phyloP scores from a whole-genome alignment of 2,888 invertebrate species.

The Pachycephus smyrnensis region DNA sequence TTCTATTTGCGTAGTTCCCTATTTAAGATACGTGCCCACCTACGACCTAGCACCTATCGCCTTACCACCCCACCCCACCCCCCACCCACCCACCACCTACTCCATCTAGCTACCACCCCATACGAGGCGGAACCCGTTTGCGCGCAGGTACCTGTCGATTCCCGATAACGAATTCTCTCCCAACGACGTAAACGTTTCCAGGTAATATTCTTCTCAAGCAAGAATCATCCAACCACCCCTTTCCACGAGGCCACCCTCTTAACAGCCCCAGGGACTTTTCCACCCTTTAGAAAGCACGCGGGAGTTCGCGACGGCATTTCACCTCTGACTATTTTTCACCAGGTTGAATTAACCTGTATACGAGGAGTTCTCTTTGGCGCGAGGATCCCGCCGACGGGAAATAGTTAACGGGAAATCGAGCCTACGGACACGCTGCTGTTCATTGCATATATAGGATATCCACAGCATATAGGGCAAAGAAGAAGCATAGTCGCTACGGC shows the following conservation, averaged over 20 bases:
- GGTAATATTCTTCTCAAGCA: not conserved
- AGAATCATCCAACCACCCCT: not conserved
- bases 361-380: not conserved
- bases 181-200: conserved; percentile 43
- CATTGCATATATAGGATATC: not conserved
- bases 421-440: not conserved
- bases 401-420: not conserved
- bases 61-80: not conserved
- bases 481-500: not conserved
- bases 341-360: not conserved
- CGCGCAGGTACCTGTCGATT: conserved; percentile 45
- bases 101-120: conserved; percentile 38
- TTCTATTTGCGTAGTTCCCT: not conserved
- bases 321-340: not conserved
- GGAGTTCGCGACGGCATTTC: not conserved
- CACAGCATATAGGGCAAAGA: not conserved
- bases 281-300: not conserved
- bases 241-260: not conserved
- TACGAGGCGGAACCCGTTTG: conserved; percentile 10
- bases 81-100: conserved; percentile 23
- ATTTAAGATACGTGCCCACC: not conserved
- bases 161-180: conserved; percentile 49
- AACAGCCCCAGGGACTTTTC: not conserved
- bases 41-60: conserved; percentile 2
- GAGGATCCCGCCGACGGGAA: not conserved